Conservation (phyloP, 1,140 invertebrate species). For the Ruditapes philippinarum region DNA sequence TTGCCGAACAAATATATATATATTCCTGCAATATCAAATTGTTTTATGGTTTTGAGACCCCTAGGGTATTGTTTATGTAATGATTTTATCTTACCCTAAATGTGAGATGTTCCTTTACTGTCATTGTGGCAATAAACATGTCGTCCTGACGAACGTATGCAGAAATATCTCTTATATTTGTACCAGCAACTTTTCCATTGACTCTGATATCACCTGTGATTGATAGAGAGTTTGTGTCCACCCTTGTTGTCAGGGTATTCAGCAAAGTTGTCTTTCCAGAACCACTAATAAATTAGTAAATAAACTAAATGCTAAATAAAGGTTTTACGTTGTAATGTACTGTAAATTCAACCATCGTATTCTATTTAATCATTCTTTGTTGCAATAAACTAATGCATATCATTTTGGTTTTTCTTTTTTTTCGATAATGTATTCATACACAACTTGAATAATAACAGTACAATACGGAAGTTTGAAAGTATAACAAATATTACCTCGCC, state of each 20-base stretch:
- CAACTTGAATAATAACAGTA: too few species aligned
- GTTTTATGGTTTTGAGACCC: too few species aligned
- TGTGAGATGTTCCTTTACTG: constrained; percentile 88
- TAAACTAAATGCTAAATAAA: too few species aligned
- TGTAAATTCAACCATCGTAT: background rate
- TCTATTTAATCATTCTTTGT: too few species aligned
- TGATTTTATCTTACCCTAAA: constrained; percentile 87
- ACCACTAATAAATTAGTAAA: too few species aligned
- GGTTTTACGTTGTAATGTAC: too few species aligned
- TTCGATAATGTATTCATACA: too few species aligned
- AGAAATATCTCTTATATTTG: constrained; percentile 90
- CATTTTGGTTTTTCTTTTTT: too few species aligned
- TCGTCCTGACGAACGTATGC: constrained; percentile 97
- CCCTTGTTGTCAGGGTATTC: constrained; percentile 36
- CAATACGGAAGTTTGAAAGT: background rate
- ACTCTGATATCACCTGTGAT: constrained; percentile 66
- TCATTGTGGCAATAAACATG: constrained; percentile 88
- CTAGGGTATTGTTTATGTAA: too few species aligned
- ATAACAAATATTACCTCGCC: constrained; percentile 86
- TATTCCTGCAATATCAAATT: background rate
- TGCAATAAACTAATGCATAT: too few species aligned
- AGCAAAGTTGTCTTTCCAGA: constrained; percentile 96
- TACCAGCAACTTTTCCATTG: constrained; percentile 84
- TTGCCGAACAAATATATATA: too few species aligned
- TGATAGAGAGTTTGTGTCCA: constrained; percentile 2